Evolutionary conservation across 2,888 invertebrate genomes (phyloP), one percentile per base, ranked within the genome.

Genomic region (Nomada ferruginata): DNA sequence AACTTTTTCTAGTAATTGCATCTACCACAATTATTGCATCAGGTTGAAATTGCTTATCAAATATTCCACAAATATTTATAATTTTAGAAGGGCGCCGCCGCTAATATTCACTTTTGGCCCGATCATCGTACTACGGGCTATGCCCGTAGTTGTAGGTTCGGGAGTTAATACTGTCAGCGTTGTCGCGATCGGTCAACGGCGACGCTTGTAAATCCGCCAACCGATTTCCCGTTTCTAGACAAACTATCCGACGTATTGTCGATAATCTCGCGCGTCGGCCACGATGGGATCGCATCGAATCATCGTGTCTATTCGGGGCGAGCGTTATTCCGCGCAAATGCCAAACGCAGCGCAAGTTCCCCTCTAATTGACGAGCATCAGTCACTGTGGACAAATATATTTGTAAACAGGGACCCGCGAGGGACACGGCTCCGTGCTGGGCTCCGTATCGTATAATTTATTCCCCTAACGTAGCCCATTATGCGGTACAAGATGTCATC

Each of bases 401-500:
- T 78, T 89, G 89, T 88, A 84, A 89, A 85, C 81, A 85, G 79
- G 79, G 63, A 52, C 29, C 53, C 52, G 60, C 47, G 68, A 59
- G 36, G 59, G 55, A 50, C 65, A 61, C 64, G 73, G 60, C 53
- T 59, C n/a, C 60, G 42, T 53, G 73, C 65, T n/a, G 36, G 53
- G 64, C 53, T 57, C 75, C 47, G 81, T 77, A 84, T 82, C 85
- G 80, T 82, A 83, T 89, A 88, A 88, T 88, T 88, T 88, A 88
- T 88, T 88, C 88, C 76, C 76, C 81, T 82, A 89, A 85, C 87
- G 89, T 84, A 88, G 87, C 78, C 88, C 82, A 88, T 88, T 88
- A 89, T 84, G 83, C 89, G 81, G 71, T 84, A 89, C 87, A 80
- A 87, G 84, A 89, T 84, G 87, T 85, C 89, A 88, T 87, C 89